Evolutionary conservation across 2,797 vertebrate genomes (phyloP).

Genomic region (Typhlichthys subterraneus): DNA sequence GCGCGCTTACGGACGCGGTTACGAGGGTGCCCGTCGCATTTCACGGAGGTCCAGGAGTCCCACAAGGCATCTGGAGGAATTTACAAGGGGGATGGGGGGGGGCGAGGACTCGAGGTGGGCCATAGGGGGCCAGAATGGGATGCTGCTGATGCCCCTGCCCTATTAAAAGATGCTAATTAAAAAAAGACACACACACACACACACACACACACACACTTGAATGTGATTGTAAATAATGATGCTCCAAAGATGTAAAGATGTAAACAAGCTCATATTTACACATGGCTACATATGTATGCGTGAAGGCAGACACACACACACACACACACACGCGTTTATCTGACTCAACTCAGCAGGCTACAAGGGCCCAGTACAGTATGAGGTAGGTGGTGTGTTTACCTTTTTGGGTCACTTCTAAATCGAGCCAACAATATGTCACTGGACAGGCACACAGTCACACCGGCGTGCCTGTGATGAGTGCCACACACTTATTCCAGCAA

Average conservation of each 20-base stretch:
- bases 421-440: conserved; percentile 70
- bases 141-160: conserved; percentile 53
- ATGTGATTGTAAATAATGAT: conserved; percentile 15
- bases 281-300: conserved; percentile 20
- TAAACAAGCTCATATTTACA: conserved; percentile 31
- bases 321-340: conserved; percentile 24
- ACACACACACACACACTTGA: conserved; percentile 22
- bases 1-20: conserved; percentile 70
- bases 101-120: not conserved
- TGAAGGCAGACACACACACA: conserved; percentile 28
- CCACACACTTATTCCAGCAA: conserved; percentile 26
- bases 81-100: conserved; percentile 64
- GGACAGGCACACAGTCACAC: conserved; percentile 48
- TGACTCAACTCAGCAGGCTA: conserved; percentile 33
- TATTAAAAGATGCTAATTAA: conserved; percentile 68
- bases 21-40: conserved; percentile 78
- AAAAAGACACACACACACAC: conserved; percentile 37
- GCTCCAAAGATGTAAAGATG: conserved; percentile 13
- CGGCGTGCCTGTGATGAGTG: conserved; percentile 51
- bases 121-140: conserved; percentile 38
- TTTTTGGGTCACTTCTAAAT: conserved; percentile 77
- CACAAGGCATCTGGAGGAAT: conserved; percentile 77
- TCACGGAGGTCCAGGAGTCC: conserved; percentile 80
- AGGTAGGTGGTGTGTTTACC: conserved; percentile 64
- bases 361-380: conserved; percentile 52